phyloP scores from a whole-genome alignment of 2,797 vertebrate species.

The Luscinia luscinia region DNA sequence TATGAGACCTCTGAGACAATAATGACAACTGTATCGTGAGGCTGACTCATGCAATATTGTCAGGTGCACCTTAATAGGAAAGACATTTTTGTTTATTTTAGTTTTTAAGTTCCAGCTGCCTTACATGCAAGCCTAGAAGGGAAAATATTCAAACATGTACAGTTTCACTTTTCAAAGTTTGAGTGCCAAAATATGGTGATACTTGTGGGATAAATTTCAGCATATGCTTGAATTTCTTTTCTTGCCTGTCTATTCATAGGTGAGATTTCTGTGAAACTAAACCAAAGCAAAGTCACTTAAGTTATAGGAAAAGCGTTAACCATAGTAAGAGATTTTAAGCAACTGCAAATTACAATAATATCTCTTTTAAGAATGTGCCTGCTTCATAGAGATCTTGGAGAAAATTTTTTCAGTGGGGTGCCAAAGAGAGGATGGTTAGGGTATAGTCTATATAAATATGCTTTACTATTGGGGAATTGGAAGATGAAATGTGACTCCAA shows the following conservation, averaged over 20 bases:
- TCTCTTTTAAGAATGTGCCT: neutral
- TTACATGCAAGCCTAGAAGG: neutral
- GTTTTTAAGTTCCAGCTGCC: neutral
- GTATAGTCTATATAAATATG: neutral
- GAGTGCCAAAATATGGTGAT: neutral
- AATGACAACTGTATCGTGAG: neutral
- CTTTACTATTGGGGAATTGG: neutral
- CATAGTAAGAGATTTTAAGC: neutral
- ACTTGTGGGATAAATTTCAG: neutral
- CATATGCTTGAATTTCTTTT: neutral
- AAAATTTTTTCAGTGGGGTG: neutral
- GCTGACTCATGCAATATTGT: neutral
- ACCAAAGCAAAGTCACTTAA: neutral
- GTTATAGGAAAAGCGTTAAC: neutral
- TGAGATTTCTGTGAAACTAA: conserved; percentile 28
- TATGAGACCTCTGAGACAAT: neutral
- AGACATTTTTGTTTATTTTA: neutral
- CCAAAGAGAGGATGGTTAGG: neutral
- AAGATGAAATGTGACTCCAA: neutral
- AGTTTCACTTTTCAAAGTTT: neutral
- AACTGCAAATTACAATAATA: neutral
- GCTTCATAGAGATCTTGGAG: neutral
- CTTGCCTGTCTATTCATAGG: neutral
- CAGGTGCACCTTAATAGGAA: neutral
- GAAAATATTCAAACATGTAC: neutral